Evolutionary conservation across 1,140 invertebrate species (phyloP).

Genomic region (Sycophila sp.): DNA sequence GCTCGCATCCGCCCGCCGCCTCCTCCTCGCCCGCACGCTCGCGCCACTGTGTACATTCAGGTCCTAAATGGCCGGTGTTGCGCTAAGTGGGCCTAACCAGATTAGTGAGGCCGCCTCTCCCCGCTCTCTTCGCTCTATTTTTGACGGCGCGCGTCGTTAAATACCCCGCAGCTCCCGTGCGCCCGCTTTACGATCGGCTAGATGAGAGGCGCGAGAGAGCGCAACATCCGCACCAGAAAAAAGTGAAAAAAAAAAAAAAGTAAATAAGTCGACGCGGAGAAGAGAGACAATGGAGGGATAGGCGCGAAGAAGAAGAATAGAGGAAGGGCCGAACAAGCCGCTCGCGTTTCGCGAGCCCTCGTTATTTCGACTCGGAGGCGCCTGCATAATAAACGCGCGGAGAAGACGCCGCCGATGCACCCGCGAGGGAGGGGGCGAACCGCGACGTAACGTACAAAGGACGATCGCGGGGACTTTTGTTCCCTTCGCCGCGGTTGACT

Average conservation of each 20-base stretch:
- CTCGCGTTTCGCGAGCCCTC: background rate
- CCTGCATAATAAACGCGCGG: background rate
- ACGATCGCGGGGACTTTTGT: background rate
- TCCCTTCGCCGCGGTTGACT: background rate
- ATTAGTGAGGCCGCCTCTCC: constrained; percentile 55
- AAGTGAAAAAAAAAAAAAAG: background rate
- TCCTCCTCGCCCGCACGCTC: background rate
- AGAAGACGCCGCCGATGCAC: background rate
- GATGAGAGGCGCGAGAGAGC: background rate
- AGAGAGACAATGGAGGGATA: background rate
- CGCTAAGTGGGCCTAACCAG: constrained; percentile 63
- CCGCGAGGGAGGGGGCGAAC: background rate
- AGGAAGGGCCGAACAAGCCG: background rate
- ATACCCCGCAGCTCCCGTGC: background rate
- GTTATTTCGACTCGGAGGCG: constrained; percentile 8
- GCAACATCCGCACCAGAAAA: background rate
- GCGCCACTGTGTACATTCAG: constrained; percentile 47
- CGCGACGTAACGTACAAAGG: background rate
- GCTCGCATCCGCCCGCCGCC: background rate
- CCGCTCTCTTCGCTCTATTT: constrained; percentile 54
- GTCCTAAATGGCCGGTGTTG: constrained; percentile 59
- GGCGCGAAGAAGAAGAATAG: constrained; percentile 18
- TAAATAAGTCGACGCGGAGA: background rate
- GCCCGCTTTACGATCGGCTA: background rate
- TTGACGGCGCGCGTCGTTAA: constrained; percentile 54